Evolutionary conservation across 2,113 vertebrate genomes (phyloP), one percentile per base, ranked within the genome.

Genomic region (Ptychochromis oligacanthus): DNA sequence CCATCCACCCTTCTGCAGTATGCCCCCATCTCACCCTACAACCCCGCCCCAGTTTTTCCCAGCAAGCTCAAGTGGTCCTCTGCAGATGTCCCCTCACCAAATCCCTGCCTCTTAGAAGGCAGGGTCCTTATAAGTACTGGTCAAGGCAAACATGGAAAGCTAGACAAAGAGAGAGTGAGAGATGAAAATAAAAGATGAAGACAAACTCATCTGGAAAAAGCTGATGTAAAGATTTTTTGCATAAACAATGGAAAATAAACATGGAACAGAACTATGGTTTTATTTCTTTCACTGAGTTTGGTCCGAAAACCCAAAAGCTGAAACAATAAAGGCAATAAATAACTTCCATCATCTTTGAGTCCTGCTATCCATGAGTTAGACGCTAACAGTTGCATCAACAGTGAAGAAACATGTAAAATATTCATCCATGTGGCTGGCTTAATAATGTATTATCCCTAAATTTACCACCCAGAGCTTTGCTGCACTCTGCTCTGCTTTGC

Each of bases 381-480:
- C 83, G 77, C 65, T 72, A 88, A 80, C 28, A 64, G 59, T 79
- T 8, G 2, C 3, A 52, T 38, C 79, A 77, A 84, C 79, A 12
- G 80, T 59, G 77, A 92, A 89, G 60, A 92, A 81, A 85, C 83
- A 54, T 88, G 91, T 94, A 85, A 93, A 95, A 94, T 94, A 93
- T 94, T 92, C 77, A 94, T 94, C 84, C 82, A 61, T 90, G 90
- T 81, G 85, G 46, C 82, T 31, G 79, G 62, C 83, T 95, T 87
- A 95, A 95, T 95, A 94, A 94, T 94, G 89, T 87, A 94, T 93
- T 85, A 93, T 91, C 85, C 85, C 78, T 88, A 82, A 90, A 87
- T 93, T 93, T 93, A 91, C 86, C 87, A 90, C 78, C 80, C 81
- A 75, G 80, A 87, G 88, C 92, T 87, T 82, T 77, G 82, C 89